phyloP scores from a whole-genome alignment of 1,140 invertebrate species.

The Drosophila serrata region DNA sequence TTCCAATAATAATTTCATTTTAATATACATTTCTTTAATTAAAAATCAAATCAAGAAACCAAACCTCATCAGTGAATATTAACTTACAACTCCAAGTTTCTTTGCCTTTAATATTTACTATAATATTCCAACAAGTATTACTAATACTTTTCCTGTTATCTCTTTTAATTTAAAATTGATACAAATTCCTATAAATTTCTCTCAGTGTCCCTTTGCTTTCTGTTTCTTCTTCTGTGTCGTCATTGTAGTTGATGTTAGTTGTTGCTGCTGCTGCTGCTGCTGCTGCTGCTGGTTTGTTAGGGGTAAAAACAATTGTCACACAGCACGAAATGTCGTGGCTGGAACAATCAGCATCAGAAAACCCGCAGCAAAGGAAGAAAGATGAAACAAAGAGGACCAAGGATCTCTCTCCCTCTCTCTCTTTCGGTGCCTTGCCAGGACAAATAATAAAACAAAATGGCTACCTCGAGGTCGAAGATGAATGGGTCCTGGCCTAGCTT shows the following conservation, averaged over 20 bases:
- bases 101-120: not conserved
- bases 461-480: constrained; percentile 71
- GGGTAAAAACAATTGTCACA: constrained; percentile 71
- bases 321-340: constrained; percentile 68
- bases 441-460: constrained; percentile 68
- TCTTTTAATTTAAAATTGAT: not conserved
- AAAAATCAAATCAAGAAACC: too few relatives aligned
- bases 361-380: constrained; percentile 43
- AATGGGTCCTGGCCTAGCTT: constrained; percentile 31
- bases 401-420: not conserved
- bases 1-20: too few relatives aligned
- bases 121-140: not conserved
- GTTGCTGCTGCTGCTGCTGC: constrained; percentile 18
- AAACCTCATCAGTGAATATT: too few relatives aligned
- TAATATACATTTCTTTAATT: too few relatives aligned
- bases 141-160: too few relatives aligned
- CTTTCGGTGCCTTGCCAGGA: constrained; percentile 2
- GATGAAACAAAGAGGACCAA: constrained; percentile 27
- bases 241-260: constrained; percentile 44
- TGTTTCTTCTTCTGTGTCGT: constrained; percentile 24
- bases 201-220: constrained; percentile 11
- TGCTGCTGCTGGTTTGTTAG: constrained; percentile 28
- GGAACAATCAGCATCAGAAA: constrained; percentile 65
- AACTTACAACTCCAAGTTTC: not conserved
- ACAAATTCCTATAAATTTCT: not conserved